These are phyloP conservation scores for Dorcus parallelipipedus DNA, from an alignment of 2,888 invertebrate species.

Conservation along the genomic window DNA sequence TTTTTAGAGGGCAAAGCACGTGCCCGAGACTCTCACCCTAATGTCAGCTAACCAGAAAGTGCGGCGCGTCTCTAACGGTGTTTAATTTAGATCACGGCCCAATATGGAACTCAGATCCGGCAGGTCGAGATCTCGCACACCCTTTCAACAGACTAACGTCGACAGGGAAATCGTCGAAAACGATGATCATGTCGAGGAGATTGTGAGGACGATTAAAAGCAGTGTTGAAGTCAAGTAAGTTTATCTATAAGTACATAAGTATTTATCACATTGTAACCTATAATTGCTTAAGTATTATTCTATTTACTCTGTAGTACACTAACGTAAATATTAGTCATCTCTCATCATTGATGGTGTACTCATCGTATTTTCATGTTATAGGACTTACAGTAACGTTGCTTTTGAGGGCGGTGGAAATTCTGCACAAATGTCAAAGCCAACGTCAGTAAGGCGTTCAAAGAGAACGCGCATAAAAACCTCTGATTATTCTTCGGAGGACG, in stretches of 20 bases:
- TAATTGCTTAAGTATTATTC: no score
- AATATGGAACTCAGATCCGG: conserved; percentile 56
- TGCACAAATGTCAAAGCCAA: conserved; percentile 1
- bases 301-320: no score
- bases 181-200: conserved; percentile 32
- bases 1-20: no score
- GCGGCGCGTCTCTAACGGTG: no score
- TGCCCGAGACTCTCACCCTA: no score
- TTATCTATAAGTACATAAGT: neutral
- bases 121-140: conserved; percentile 69
- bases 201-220: conserved; percentile 15
- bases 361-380: conserved; percentile 4
- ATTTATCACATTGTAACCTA: no score
- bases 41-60: no score
- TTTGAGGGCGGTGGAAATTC: neutral
- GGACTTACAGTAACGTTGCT: conserved; percentile 6
- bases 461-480: conserved; percentile 50
- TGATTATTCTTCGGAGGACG: conserved; percentile 64
- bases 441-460: conserved; percentile 31
- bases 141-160: conserved; percentile 59
- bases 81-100: no score
- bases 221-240: conserved; percentile 50
- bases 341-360: no score
- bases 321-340: no score
- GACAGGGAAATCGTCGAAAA: conserved; percentile 56